phyloP scores from a whole-genome alignment of 2,113 vertebrate species.

The Damaliscus lunatus region DNA sequence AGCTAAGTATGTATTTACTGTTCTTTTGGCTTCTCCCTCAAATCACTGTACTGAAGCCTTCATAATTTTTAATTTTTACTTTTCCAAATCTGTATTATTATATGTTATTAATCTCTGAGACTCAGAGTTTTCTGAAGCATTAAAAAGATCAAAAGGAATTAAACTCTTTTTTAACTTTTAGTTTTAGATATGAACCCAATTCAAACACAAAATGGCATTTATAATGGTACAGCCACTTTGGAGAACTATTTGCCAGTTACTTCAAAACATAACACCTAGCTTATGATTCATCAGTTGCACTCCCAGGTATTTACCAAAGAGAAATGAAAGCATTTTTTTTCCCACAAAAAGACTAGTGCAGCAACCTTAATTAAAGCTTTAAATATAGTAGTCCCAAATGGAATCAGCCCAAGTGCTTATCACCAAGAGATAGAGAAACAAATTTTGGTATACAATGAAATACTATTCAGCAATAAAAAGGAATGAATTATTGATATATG shows the following conservation, averaged over 20 bases:
- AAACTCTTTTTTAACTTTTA: not conserved
- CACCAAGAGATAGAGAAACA: not conserved
- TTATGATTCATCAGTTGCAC: not conserved
- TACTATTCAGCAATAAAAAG: not conserved
- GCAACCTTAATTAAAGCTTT: not conserved
- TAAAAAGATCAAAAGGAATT: conserved; percentile 1
- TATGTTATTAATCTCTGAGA: conserved; percentile 6
- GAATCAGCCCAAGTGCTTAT: not conserved
- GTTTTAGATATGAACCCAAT: not conserved
- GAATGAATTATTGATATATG: not conserved
- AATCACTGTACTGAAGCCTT: not conserved
- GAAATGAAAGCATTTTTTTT: not conserved
- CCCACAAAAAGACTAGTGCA: not conserved
- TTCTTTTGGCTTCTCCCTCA: not conserved
- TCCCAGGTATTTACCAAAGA: not conserved
- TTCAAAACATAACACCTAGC: not conserved
- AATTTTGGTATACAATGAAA: not conserved
- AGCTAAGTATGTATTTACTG: not conserved
- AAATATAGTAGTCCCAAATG: not conserved
- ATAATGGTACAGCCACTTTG: not conserved
- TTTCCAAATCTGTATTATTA: not conserved
- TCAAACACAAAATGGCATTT: not conserved
- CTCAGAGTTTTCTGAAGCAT: not conserved
- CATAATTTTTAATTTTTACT: not conserved
- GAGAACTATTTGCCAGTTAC: not conserved